These are phyloP conservation scores for Priocnemis perturbator DNA, from an alignment of 2,888 invertebrate genomes.

Conservation along the genomic window DNA sequence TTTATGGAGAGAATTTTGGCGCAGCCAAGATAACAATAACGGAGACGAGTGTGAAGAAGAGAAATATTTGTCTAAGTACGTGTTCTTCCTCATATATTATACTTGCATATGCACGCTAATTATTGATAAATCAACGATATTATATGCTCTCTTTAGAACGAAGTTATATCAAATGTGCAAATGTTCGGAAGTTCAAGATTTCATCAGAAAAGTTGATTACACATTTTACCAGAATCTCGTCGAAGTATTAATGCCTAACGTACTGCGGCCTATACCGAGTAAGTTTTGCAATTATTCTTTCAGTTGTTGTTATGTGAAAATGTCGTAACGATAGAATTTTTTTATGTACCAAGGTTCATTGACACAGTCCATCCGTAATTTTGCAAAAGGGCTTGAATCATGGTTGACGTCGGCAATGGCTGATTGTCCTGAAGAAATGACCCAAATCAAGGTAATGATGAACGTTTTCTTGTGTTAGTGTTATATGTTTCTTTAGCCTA, in stretches of 20 bases:
- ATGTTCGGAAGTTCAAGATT: slow-evolving; percentile 84
- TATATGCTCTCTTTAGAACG: slow-evolving; percentile 72
- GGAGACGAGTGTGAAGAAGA: slow-evolving; percentile 87
- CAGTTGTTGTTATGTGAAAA: neutral
- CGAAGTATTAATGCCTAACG: slow-evolving; percentile 97
- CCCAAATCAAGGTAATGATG: slow-evolving; percentile 84
- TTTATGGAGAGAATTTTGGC: slow-evolving; percentile 95
- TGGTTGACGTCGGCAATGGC: slow-evolving; percentile 90
- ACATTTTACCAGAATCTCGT: slow-evolving; percentile 97
- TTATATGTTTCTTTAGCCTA: neutral
- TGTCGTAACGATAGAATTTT: slow-evolving; percentile 10
- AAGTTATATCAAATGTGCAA: slow-evolving; percentile 84
- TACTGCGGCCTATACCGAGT: slow-evolving; percentile 95
- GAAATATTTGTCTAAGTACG: slow-evolving; percentile 84
- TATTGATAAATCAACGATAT: neutral
- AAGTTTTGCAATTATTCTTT: slow-evolving; percentile 59
- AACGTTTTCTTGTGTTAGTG: neutral
- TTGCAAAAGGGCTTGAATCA: slow-evolving; percentile 93
- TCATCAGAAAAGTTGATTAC: slow-evolving; percentile 90
- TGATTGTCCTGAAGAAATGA: slow-evolving; percentile 88
- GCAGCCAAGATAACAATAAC: slow-evolving; percentile 85
- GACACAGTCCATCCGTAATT: slow-evolving; percentile 94
- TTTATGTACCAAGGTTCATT: slow-evolving; percentile 79
- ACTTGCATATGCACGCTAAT: slow-evolving; percentile 42
- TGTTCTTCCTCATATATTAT: slow-evolving; percentile 48